Base-by-base conservation (phyloP, 2,888 invertebrate species). In the Euzophera pinguis region DNA sequence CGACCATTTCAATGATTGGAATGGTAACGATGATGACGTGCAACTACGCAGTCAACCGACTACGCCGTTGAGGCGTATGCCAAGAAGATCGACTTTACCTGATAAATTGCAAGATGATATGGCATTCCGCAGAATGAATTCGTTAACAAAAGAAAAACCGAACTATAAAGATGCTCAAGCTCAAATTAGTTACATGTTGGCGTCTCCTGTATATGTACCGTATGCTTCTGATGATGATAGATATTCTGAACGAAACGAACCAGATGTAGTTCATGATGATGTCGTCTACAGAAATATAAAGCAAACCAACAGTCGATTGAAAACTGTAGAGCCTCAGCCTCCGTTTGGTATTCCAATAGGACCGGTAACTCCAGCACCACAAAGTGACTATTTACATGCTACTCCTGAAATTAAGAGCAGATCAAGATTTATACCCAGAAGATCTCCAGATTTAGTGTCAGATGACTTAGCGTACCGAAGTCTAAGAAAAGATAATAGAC, bases 261-360 rank as follows among this genome's bases (percentile, higher is more conserved):
- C 97, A 1, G 96, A 97, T 80, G 90, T 96, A 12, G 93, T 95
- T 8, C 90, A 93, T 53, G 97, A 97, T 72, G 97, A 97, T 79
- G 95, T 97, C 8, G 94, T 95, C 32, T 96, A 94, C 73, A 92
- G 97, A 63, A 96, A 93, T 71, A 93, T 96, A 55, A 94, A 94
- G 69, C 93, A 95, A 73, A 94, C 94, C 8, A 97, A 96, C 65
- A 94, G 93, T 71, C 92, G 92, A 45, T 81, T 93, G 39, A 94
- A 93, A 75, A 92, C 94, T 5, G 72, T 93, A 2, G 97, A 97
- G 50, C 95, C 95, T 12, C 97, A 97, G 72, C 97, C 96, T 35
- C 97, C 95, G 0, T 98, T 98, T 75, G 97, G 97, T 14, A 97
- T 98, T 70, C 97, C 97, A 0, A 78, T 97, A 35, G 96, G 96